Evolutionary conservation across 53 echinoderm and acorn worm species (phyloP), one percentile per base, ranked within the genome.

Genomic region (Stichopus horrens): DNA sequence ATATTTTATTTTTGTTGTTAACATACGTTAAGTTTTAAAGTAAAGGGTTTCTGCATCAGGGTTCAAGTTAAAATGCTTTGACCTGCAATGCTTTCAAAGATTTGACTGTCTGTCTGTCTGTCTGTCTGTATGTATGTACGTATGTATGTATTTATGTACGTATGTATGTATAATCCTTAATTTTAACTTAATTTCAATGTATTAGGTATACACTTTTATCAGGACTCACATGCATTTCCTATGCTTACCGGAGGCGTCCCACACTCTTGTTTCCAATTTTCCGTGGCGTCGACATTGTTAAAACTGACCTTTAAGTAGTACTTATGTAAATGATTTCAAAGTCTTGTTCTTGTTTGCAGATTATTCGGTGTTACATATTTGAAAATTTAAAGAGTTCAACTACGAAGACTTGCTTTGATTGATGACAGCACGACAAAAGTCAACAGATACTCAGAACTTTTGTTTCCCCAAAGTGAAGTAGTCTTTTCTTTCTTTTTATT

Each of bases 391-490:
- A 71, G 37, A 37, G 37, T 37, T 37, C 37, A 71, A 71, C 71
- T 71, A 20, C 7, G 71, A 71, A 18, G 19, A 16, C n/a, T 13
- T 71, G 19, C 19, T 5, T n/a, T 71, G 71, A 71, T 71, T 7
- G 71, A 71, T 71, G n/a, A 18, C 14, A n/a, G 71, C 71, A 71
- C 14, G 71, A 18, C 16, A 16, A 71, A 71, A 16, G 71, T 71
- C 14, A 71, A 71, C 71, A 71, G 14, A 37, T 71, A 71, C 19
- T 18, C 71, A 71, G 71, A 71, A 71, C n/a, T 71, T 71, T 71
- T 71, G 71, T 71, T 71, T 18, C n/a, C 71, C 71, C 18, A 71
- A 71, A 71, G 71, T 71, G 19, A 71, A 71, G 71, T 71, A 71
- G 16, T 18, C 19, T 71, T 71, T 71, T 10, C 16, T 63, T 10